Conservation (phyloP, 2,113 vertebrate species). For the Xerus inauris region DNA sequence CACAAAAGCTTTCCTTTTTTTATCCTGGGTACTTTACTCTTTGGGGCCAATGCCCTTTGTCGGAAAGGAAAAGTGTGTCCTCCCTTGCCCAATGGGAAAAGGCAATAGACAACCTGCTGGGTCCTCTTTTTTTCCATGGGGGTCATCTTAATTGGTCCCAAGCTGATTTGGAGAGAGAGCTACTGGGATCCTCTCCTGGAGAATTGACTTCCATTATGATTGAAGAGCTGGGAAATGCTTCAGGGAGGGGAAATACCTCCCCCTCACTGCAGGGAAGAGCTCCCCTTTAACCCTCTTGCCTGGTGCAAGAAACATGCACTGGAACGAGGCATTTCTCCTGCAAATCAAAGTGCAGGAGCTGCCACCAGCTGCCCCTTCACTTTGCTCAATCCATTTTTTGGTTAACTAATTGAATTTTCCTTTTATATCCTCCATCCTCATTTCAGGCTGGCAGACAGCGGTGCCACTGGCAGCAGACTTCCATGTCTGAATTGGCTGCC, state of each 20-base stretch:
- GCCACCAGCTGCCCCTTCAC: slow-evolving; percentile 61
- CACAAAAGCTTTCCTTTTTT: slow-evolving; percentile 5
- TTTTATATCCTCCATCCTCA: slow-evolving; percentile 65
- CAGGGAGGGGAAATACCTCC: slow-evolving; percentile 52
- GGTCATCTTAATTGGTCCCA: slow-evolving; percentile 70
- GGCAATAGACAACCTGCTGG: neutral
- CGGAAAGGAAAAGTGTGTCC: neutral
- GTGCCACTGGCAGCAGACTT: slow-evolving; percentile 59
- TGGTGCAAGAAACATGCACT: neutral
- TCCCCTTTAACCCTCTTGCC: slow-evolving; percentile 10
- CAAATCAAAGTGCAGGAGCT: slow-evolving; percentile 69
- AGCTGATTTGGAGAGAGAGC: slow-evolving; percentile 68
- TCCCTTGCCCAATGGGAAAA: neutral
- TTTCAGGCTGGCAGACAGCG: slow-evolving; percentile 69
- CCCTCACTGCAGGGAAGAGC: neutral
- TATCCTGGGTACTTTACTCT: neutral
- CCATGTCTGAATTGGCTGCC: slow-evolving; percentile 74
- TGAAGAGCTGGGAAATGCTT: slow-evolving; percentile 29
- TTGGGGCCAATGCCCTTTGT: slow-evolving; percentile 40
- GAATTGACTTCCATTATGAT: slow-evolving; percentile 43
- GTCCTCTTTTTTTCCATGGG: slow-evolving; percentile 20
- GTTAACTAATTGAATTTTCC: slow-evolving; percentile 77
- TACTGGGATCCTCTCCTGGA: slow-evolving; percentile 60
- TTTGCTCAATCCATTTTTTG: slow-evolving; percentile 65
- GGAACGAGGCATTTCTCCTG: slow-evolving; percentile 43